Conservation (phyloP, 2,888 invertebrate genomes). For the Cabera pusaria region DNA sequence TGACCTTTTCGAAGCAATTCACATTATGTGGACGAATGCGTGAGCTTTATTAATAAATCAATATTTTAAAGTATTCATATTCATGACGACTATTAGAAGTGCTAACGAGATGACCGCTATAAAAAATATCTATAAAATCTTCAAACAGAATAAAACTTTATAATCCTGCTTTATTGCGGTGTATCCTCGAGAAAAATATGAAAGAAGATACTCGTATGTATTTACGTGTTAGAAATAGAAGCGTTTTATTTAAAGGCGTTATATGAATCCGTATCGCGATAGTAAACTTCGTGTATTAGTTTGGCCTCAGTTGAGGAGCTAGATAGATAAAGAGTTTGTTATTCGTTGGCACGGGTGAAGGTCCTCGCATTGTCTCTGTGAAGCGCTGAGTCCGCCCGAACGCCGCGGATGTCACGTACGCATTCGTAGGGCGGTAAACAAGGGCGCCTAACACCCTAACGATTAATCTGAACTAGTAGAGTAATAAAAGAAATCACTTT, state of each 20-base stretch:
- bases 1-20: slow-evolving; percentile 10
- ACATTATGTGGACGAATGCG: background rate
- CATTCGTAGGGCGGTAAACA: slow-evolving; percentile 27
- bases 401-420: slow-evolving; percentile 65
- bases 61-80: too few species aligned
- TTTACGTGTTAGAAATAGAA: slow-evolving; percentile 14
- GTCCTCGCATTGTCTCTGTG: slow-evolving; percentile 52
- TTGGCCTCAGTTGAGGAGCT: slow-evolving; percentile 27
- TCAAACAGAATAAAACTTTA: slow-evolving; percentile 9
- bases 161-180: slow-evolving; percentile 11
- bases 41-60: too few species aligned
- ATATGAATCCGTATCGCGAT: slow-evolving; percentile 27
- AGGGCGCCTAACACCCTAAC: slow-evolving; percentile 11
- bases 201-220: slow-evolving; percentile 4
- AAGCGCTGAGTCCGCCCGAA: slow-evolving; percentile 32
- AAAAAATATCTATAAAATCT: slow-evolving; percentile 10
- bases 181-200: slow-evolving; percentile 7
- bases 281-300: slow-evolving; percentile 25
- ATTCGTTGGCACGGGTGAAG: slow-evolving; percentile 37
- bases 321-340: slow-evolving; percentile 36
- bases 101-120: slow-evolving; percentile 7
- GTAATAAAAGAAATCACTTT: too few species aligned
- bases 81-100: slow-evolving; percentile 5
- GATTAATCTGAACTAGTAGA: too few species aligned
- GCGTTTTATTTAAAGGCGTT: slow-evolving; percentile 23